Conservation (phyloP, 2,113 vertebrate species). For the Hippolais icterina region DNA sequence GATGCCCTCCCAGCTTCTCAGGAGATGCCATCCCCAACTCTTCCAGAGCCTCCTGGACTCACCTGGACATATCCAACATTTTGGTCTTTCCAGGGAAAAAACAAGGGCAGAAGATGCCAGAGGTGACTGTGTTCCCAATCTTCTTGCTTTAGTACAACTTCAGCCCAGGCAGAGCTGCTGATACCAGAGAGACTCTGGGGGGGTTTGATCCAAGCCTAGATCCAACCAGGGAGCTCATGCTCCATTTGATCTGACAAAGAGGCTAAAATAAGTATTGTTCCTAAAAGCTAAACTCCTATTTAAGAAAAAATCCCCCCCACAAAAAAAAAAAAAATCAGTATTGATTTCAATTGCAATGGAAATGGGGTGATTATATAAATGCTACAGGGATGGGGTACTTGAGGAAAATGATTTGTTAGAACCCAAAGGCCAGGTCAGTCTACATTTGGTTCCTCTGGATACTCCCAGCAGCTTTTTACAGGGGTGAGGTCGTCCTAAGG, state of each 20-base stretch:
- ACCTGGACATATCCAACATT: rapidly evolving
- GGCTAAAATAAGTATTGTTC: neutral
- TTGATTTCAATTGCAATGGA: neutral
- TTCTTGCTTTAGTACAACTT: neutral
- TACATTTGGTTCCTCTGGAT: neutral
- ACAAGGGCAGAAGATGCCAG: neutral
- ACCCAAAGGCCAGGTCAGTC: neutral
- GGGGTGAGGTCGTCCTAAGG: rapidly evolving
- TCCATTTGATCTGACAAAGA: neutral
- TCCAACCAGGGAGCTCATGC: neutral
- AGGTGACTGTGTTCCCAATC: neutral
- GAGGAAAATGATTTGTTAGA: neutral
- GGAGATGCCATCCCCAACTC: neutral
- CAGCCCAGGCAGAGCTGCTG: neutral
- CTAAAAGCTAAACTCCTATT: neutral
- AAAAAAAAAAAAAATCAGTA: no score
- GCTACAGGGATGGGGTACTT: rapidly evolving
- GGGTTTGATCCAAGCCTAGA: neutral
- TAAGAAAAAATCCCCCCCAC: neutral
- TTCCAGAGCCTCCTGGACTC: neutral
- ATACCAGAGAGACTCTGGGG: neutral
- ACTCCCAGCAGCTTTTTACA: neutral
- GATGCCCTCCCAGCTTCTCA: rapidly evolving
- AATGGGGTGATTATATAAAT: neutral
- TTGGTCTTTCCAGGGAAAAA: neutral